Conservation (phyloP, 2,888 invertebrate species). For the Chymomyza amoena region DNA sequence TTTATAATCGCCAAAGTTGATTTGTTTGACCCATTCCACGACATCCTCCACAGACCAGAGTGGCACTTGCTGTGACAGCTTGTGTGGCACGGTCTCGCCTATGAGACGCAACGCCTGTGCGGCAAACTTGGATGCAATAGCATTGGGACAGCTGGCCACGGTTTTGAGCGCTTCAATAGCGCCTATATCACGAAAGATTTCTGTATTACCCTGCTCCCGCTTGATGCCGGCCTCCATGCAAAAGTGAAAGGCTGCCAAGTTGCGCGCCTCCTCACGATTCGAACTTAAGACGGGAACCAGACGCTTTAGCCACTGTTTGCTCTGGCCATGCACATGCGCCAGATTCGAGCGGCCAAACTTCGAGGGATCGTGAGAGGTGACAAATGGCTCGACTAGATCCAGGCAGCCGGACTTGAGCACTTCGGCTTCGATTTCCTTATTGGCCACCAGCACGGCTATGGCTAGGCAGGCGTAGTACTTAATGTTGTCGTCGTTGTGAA, state of each 20-base stretch:
- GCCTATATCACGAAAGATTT: conserved; percentile 95
- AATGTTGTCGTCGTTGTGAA: conserved; percentile 97
- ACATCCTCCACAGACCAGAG: conserved; percentile 98
- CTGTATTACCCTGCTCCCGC: conserved; percentile 93
- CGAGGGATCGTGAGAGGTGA: conserved; percentile 94
- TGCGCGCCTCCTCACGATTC: conserved; percentile 96
- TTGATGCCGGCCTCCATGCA: conserved; percentile 99
- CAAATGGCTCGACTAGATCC: conserved; percentile 97
- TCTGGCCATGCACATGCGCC: conserved; percentile 97
- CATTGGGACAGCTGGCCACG: conserved; percentile 98
- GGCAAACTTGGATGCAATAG: conserved; percentile 97
- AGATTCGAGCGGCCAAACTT: conserved; percentile 95
- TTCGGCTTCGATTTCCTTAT: conserved; percentile 98
- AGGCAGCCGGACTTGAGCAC: conserved; percentile 97
- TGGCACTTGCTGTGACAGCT: conserved; percentile 98
- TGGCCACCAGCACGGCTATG: conserved; percentile 96
- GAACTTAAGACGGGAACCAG: conserved; percentile 96
- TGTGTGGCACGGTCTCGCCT: conserved; percentile 98
- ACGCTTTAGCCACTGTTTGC: conserved; percentile 95
- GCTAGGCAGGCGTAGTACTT: conserved; percentile 99
- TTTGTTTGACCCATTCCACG: conserved; percentile 98
- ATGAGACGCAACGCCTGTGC: conserved; percentile 94
- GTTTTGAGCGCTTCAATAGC: conserved; percentile 96
- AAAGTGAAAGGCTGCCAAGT: conserved; percentile 98
- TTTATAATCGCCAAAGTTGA: conserved; percentile 93